These are phyloP conservation scores for Chelonus formosanus DNA, from an alignment of 2,888 invertebrate genomes.

Conservation along the genomic window DNA sequence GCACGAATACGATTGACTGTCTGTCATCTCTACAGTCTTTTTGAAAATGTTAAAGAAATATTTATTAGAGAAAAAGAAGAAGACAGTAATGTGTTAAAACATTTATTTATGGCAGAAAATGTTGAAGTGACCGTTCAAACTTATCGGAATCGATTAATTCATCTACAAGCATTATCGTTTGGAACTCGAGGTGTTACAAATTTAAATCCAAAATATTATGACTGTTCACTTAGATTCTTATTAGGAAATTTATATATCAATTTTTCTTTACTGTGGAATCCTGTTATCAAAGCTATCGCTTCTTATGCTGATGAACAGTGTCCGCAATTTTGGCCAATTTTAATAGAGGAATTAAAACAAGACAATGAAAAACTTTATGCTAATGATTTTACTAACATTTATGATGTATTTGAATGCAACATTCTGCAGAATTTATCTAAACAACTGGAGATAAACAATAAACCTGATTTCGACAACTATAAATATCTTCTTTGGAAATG, in stretches of 20 bases:
- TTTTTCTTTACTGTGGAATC: conserved; percentile 90
- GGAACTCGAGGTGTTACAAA: conserved; percentile 62
- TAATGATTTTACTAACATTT: conserved; percentile 50
- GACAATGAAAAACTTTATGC: conserved; percentile 65
- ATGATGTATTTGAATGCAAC: conserved; percentile 48
- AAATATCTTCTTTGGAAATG: conserved; percentile 83
- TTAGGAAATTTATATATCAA: conserved; percentile 86
- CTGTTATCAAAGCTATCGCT: conserved; percentile 78
- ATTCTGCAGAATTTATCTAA: conserved; percentile 44
- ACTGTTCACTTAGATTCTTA: conserved; percentile 79
- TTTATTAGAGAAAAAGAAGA: conserved; percentile 60
- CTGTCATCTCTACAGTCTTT: conserved; percentile 77
- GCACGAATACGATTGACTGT: conserved; percentile 73
- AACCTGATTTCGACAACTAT: conserved; percentile 79
- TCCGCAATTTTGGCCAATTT: conserved; percentile 79
- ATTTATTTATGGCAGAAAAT: conserved; percentile 73
- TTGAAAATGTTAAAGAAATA: conserved; percentile 69
- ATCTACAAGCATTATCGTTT: conserved; percentile 78
- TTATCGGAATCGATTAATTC: conserved; percentile 80
- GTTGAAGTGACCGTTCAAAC: conserved; percentile 78
- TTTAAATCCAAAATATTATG: conserved; percentile 68
- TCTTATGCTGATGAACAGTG: conserved; percentile 71
- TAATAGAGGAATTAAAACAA: conserved; percentile 68
- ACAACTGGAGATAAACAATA: conserved; percentile 66
- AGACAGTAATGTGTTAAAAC: conserved; percentile 46